Evolutionary conservation across 1,140 invertebrate genomes (phyloP), one percentile per base, ranked within the genome.

Genomic region (Zaprionus nigranus): DNA sequence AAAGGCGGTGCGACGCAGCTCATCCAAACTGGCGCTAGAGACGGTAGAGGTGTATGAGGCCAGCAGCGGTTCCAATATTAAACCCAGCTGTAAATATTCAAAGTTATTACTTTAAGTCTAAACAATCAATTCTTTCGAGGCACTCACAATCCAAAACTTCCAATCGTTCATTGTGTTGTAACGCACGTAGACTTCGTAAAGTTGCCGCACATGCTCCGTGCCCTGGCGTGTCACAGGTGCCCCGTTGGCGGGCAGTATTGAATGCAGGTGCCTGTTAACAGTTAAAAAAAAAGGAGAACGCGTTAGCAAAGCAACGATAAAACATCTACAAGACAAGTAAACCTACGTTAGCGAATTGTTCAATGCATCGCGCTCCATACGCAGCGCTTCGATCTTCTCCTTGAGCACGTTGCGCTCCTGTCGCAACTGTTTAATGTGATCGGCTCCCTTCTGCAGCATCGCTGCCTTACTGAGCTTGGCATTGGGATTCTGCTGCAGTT

Each of bases 141-240:
- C 0, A 82, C 91, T 91, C 88, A 99, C 98, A 95, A 99, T 98
- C 97, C 98, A 99, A 94, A 99, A 99, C 94, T 99, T 99, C 98
- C 98, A 99, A 93, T 99, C 98, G 91, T 97, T 95, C 85, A 96
- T 94, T 17, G 98, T 99, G 61, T 97, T 94, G 64, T 94, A 95
- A 79, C 96, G 94, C 13, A 99, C 97, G 94, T 99, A 99, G 43
- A 97, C 96, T 73, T 98, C 96, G 93, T 98, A 99, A 95, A 98
- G 97, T 94, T 99, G 97, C 79, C 97, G 97, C 94, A 99, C 97
- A 92, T 97, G 97, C 90, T 96, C 97, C n/a, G 96, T 97, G 79
- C 97, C 95, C 81, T 98, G 96, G 77, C 97, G 95, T 34, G 97
- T 97, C 63, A 99, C 96, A 26, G 98, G 98, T 24, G 97, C 98